Percentiles rank a stretch among this genome's conserved stretches.
Conservation (phyloP, 2,888 invertebrate genomes). For the Xylocampa areola region DNA sequence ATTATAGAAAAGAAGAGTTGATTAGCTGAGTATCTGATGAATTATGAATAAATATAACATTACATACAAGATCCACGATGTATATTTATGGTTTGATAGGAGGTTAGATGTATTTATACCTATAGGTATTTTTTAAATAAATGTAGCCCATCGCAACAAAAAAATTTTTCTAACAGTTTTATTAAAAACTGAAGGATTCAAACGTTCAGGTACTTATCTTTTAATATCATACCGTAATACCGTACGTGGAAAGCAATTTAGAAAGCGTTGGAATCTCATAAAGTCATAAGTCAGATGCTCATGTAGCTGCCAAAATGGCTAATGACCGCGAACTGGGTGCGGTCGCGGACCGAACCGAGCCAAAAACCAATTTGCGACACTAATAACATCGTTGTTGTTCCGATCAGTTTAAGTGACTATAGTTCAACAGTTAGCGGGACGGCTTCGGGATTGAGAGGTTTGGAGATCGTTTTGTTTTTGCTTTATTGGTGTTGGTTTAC, state of each 20-base stretch:
- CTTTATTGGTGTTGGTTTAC: background rate
- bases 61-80: no score
- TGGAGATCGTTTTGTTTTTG: background rate
- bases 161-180: no score
- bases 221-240: constrained; percentile 46
- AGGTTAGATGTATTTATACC: no score
- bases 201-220: constrained; percentile 17
- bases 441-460: constrained; percentile 9
- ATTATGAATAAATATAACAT: no score
- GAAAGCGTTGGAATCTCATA: constrained; percentile 72
- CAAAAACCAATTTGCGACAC: constrained; percentile 87
- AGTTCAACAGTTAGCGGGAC: constrained; percentile 16
- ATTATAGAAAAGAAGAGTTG: no score
- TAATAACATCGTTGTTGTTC: constrained; percentile 78
- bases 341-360: constrained; percentile 82
- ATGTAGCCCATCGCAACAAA: no score
- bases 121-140: no score
- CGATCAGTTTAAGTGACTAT: constrained; percentile 52
- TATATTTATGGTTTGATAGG: no score
- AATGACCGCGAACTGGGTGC: constrained; percentile 84
- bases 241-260: constrained; percentile 59
- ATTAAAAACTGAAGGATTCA: background rate
- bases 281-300: constrained; percentile 76
- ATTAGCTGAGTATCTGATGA: no score
- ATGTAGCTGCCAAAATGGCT: constrained; percentile 85